Conservation (phyloP, 2,113 vertebrate species). For the Motacilla tschutschensis region DNA sequence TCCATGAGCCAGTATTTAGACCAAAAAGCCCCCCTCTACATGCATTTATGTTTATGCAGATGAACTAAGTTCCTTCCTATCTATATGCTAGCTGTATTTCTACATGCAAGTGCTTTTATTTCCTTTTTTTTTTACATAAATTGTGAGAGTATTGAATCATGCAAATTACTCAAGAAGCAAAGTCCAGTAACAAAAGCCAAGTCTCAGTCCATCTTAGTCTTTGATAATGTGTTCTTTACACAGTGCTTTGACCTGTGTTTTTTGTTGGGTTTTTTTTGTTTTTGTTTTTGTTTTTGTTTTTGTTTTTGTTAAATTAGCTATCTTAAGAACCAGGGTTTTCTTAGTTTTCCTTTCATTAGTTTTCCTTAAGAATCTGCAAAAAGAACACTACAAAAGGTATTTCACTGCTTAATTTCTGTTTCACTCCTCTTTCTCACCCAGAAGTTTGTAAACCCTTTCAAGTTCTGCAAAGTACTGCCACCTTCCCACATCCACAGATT, state of each 20-base stretch:
- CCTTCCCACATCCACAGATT: not conserved
- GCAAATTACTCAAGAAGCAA: not conserved
- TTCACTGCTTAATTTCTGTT: not conserved
- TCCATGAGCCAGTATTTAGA: not conserved
- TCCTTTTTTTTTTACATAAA: not conserved
- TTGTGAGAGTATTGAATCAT: not conserved
- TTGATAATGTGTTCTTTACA: not conserved
- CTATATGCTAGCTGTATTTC: not conserved
- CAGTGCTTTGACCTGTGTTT: not conserved
- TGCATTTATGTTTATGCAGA: not conserved
- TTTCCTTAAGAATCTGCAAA: not conserved
- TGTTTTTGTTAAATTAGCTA: not conserved
- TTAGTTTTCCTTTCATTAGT: not conserved
- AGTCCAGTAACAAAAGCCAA: not conserved
- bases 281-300: too few relatives aligned
- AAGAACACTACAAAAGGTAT: not conserved
- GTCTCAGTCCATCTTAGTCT: not conserved
- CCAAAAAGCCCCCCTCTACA: accelerated
- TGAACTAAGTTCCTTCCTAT: not conserved
- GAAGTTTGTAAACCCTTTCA: not conserved
- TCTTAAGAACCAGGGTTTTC: not conserved
- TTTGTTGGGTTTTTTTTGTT: too few relatives aligned
- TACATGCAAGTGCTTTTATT: not conserved
- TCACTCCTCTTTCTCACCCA: not conserved
- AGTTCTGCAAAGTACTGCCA: not conserved